Conservation (phyloP, 1,140 invertebrate genomes). For the Anoplophora glabripennis region DNA sequence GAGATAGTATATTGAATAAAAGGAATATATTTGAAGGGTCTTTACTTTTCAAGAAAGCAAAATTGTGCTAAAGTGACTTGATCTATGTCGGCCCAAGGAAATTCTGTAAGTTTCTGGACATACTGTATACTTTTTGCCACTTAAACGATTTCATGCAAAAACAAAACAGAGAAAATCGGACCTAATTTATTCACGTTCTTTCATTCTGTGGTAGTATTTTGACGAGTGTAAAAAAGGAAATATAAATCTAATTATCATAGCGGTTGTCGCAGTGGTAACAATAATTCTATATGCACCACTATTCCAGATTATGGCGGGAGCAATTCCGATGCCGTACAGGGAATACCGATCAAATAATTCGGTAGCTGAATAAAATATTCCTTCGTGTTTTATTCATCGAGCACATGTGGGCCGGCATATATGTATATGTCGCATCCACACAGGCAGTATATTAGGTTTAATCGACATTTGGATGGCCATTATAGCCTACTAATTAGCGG, state of each 20-base stretch:
- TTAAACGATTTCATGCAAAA: too few relatives aligned
- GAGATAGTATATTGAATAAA: too few relatives aligned
- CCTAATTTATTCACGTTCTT: too few relatives aligned
- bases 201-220: too few relatives aligned
- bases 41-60: too few relatives aligned
- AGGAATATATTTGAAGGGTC: too few relatives aligned
- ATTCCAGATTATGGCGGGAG: background rate
- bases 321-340: background rate
- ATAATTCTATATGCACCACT: background rate
- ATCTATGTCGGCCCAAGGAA: too few relatives aligned
- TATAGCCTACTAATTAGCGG: constrained; percentile 47
- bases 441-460: constrained; percentile 44
- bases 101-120: too few relatives aligned
- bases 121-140: too few relatives aligned
- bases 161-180: too few relatives aligned
- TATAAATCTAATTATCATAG: background rate
- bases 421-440: constrained; percentile 22
- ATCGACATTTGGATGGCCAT: constrained; percentile 45
- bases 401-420: constrained; percentile 18
- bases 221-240: too few relatives aligned
- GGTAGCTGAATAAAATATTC: constrained; percentile 15
- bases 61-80: too few relatives aligned
- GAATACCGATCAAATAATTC: background rate
- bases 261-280: background rate
- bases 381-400: constrained; percentile 18